phyloP scores from a whole-genome alignment of 2,113 vertebrate species.

The Tragelaphus buxtoni region DNA sequence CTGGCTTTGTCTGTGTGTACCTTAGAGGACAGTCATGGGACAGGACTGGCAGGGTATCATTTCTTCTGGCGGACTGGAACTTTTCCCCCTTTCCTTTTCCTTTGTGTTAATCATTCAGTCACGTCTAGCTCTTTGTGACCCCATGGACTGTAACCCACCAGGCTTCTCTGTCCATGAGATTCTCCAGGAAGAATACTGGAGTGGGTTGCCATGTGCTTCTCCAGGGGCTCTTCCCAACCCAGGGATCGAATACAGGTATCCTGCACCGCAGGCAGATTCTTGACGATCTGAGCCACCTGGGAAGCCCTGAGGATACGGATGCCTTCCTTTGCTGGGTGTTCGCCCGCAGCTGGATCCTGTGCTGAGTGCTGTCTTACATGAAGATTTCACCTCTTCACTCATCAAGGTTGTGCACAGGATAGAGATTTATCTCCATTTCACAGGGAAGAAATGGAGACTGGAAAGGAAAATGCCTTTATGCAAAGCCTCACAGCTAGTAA shows the following conservation, averaged over 20 bases:
- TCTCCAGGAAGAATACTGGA: neutral
- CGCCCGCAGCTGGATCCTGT: rapidly evolving
- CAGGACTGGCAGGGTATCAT: neutral
- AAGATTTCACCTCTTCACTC: rapidly evolving
- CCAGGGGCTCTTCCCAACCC: neutral
- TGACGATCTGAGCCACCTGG: neutral
- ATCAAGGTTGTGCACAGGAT: neutral
- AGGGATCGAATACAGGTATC: neutral
- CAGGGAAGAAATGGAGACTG: neutral
- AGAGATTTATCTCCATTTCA: no score
- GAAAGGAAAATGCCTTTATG: neutral
- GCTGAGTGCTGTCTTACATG: rapidly evolving
- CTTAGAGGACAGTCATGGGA: neutral
- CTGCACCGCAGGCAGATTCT: neutral
- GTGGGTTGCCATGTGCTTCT: neutral
- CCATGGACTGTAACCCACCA: neutral
- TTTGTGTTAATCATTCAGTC: neutral
- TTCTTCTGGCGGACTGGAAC: neutral
- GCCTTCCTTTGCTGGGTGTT: rapidly evolving
- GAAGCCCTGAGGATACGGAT: neutral
- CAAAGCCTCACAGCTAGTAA: neutral
- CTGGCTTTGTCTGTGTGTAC: conserved; percentile 61
- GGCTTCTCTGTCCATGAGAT: neutral
- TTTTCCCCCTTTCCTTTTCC: neutral
- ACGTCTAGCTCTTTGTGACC: neutral